phyloP scores from a whole-genome alignment of 2,888 invertebrate genomes.

The Metopia argyrocephala region DNA sequence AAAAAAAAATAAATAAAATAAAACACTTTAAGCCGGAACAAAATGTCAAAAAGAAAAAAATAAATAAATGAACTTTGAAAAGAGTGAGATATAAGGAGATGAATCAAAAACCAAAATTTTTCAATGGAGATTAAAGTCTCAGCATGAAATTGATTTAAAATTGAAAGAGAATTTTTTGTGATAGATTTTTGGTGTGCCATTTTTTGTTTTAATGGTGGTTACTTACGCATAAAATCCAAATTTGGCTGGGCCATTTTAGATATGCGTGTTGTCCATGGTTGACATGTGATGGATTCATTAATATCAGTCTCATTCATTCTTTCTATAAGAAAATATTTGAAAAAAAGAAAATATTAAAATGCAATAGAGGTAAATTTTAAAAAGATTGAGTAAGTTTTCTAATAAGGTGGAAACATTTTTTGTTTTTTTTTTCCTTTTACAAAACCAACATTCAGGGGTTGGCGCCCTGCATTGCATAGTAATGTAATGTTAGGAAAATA shows the following conservation, averaged over 20 bases:
- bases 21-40: neutral
- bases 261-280: slow-evolving; percentile 93
- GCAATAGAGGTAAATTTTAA: neutral
- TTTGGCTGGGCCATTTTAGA: slow-evolving; percentile 96
- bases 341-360: slow-evolving; percentile 18
- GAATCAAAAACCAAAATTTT: neutral
- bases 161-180: neutral
- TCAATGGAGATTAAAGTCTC: slow-evolving; percentile 1
- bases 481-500: too few species aligned
- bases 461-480: too few species aligned
- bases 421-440: too few species aligned
- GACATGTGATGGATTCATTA: slow-evolving; percentile 86
- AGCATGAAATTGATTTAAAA: slow-evolving; percentile 11
- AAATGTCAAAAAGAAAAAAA: slow-evolving; percentile 2
- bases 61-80: too few species aligned
- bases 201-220: neutral
- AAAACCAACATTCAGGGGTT: too few species aligned
- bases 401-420: too few species aligned
- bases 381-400: too few species aligned
- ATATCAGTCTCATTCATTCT: slow-evolving; percentile 84
- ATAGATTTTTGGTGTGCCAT: too few species aligned
- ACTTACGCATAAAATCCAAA: slow-evolving; percentile 92
- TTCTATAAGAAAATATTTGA: slow-evolving; percentile 80
- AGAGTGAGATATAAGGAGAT: too few species aligned
- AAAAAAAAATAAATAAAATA: neutral